Evolutionary conservation across 2,113 vertebrate species (phyloP), one percentile per base, ranked within the genome.

Genomic region (Sterna hirundo): DNA sequence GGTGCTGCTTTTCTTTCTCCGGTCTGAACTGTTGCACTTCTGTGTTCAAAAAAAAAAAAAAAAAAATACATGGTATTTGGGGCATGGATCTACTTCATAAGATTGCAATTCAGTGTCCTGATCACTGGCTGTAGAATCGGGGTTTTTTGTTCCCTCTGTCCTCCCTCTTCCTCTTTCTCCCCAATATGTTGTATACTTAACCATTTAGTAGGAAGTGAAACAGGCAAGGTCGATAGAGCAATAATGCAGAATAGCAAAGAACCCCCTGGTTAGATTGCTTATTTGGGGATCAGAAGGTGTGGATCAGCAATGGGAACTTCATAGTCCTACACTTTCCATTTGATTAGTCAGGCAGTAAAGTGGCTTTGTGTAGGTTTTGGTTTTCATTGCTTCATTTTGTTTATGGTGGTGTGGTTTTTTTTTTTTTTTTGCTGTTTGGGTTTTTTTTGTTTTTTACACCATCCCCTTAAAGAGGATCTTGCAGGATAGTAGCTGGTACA

Each of bases 391-490:
- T 46, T 46, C 44, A 46, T 46, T 46, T 46, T 46, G 44, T 46
- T 46, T 46, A 46, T 19, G 44, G 18, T 46, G 44, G 9, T 46
- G 44, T 46, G 44, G 44, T 7, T 13, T 42, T 42, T 13, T 42
- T 40, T 40, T 18, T 46, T 46, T 46, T 19, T 19, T 46, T 46
- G 44, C 18, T 18, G 5, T 12, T 78, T 44, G 27, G 19, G 44
- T 30, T 25, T 38, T 0, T 0, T 1, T 11, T 20, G 44, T 70
- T 51, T 54, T n/a, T 27, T 47, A 21, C 15, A 38, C 18, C 8
- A 19, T 18, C 15, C 29, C 36, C 5, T 25, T 78, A 14, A 70
- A 84, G 44, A 84, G 69, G 36, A 82, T 40, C 25, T 47, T 65
- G 22, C 26, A 40, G 60, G 26, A 18, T 22, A 61, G 64, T 61